These are phyloP conservation scores for Microctonus aethiopoides DNA, from an alignment of 2,888 invertebrate genomes.

Conservation along the genomic window DNA sequence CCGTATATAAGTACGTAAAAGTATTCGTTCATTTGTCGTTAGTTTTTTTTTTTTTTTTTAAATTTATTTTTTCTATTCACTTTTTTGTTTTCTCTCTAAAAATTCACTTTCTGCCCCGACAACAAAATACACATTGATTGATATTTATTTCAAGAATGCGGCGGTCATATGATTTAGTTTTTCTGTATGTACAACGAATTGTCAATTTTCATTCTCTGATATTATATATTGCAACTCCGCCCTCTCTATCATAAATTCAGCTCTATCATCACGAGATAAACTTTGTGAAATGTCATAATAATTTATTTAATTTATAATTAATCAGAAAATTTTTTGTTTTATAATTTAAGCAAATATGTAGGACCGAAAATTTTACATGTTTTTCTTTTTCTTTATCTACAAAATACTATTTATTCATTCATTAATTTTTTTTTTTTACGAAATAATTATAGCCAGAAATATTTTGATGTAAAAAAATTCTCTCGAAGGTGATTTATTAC, in stretches of 20 bases:
- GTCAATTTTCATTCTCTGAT: not conserved
- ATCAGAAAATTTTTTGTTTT: constrained; percentile 52
- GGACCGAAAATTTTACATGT: not conserved
- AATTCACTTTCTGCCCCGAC: constrained; percentile 52
- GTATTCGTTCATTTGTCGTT: constrained; percentile 35
- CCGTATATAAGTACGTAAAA: constrained; percentile 51
- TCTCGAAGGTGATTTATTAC: not conserved
- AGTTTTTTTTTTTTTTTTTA: not conserved
- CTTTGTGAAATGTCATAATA: constrained; percentile 59
- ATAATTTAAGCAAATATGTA: constrained; percentile 46
- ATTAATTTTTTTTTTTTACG: constrained; percentile 17
- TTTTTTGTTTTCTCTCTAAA: too few species aligned
- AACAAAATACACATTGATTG: constrained; percentile 31
- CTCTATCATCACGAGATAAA: constrained; percentile 46
- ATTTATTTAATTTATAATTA: constrained; percentile 34
- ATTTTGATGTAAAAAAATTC: not conserved
- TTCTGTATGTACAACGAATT: too few species aligned
- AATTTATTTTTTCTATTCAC: constrained; percentile 39
- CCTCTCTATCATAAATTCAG: not conserved
- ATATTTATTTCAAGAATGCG: constrained; percentile 11
- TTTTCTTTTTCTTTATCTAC: not conserved
- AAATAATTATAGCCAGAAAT: constrained; percentile 15
- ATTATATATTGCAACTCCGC: not conserved
- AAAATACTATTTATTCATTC: constrained; percentile 25
- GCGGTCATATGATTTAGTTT: not conserved